Base-by-base conservation (phyloP, 2,888 invertebrate species). In the Hololepta plana region DNA sequence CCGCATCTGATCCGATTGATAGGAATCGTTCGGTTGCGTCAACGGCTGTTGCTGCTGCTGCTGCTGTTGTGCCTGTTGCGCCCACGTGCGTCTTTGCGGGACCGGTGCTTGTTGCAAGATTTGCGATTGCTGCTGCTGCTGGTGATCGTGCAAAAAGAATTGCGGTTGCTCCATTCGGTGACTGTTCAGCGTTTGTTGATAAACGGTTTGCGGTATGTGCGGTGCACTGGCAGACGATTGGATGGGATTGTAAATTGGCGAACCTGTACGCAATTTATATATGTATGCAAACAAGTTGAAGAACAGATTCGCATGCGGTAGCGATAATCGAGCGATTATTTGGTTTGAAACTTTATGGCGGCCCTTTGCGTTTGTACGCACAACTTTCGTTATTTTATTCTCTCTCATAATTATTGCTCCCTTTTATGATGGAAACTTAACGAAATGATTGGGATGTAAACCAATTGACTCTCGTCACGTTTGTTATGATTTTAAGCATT, bases 131-230 rank as follows among this genome's bases (percentile, higher is more conserved):
- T 54, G 53, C 30, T 57, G 56, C 12, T 62, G 60, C 34, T 64
- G 62, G 43, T 79, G 77, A 17, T 79, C 77, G 48, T 82, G 80
- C 40, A 81, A 58, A 55, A 73, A 82, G 55, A 80, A 81, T 51
- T 77, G 73, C 37, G 66, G 57, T 21, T 27, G 34, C 25, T 35
- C 36, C 9, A 36, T 10, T 15, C 30, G 32, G 7, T 35, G 36
- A 35, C 38, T 35, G 32, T 35, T 31, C 3, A 35, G 34, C 14
- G 37, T 30, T 13, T 58, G 56, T 34, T 67, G 63, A 37, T 64
- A 64, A 29, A 67, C 56, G 22, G 67, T 58, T 32, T 66, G 65
- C 17, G 61, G 59, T 32, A 56, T 51, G 37, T 55, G 56, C 22
- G 56, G 59, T 7, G 53, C 55, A 32, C 53, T 53, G 4, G 52